Base-by-base conservation (phyloP, 1,140 invertebrate genomes). In the Drosophila virilis region DNA sequence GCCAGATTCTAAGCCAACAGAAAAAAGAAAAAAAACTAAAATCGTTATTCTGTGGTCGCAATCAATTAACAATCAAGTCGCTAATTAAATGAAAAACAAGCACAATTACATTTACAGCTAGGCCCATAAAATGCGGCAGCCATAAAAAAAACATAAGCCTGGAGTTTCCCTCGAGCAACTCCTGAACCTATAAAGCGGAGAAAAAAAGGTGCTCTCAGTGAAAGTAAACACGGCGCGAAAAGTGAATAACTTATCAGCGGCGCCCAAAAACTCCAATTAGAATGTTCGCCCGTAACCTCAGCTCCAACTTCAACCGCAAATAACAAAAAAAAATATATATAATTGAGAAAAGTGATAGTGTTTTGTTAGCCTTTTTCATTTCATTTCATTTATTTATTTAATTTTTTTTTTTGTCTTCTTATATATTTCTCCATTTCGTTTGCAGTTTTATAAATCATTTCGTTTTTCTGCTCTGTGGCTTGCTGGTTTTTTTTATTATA, bases 341-440 rank as follows among this genome's bases (percentile, higher is more conserved):
- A 88, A 89, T 88, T 89, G 80, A 59, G 84, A 75, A 88, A 88
- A 88, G 83, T 88, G 83, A 88, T 84, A 88, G 83, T 88, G 83
- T 71, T 78, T 72, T 78, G 57, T 67, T 67, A 79, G 65, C 10
- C 42, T 66, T 73, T 67, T 38, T 46, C 50, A 59, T 52, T 69
- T 69, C 42, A 69, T 52, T 81, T 79, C 67, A 17, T 17, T 17
- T 17, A 17, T 17, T 17, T 17, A 17, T 17, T 17, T 17, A 17
- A 17, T 17, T 65, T 74, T 72, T 45, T 45, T 42, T 71, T 42
- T 68, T 55, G 68, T n/a, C n/a, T n/a, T n/a, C n/a, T n/a, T 54
- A 42, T 35, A 37, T 59, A 50, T 73, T 33, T 55, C 37, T 17
- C 33, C 43, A 48, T 58, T 57, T 45, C 67, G 54, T 54, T 73